A percentile compares a stretch with the other conserved stretches of the same genome.
Evolutionary conservation across 2,888 invertebrate species (phyloP).

Genomic region (Troides oblongomaculatus): DNA sequence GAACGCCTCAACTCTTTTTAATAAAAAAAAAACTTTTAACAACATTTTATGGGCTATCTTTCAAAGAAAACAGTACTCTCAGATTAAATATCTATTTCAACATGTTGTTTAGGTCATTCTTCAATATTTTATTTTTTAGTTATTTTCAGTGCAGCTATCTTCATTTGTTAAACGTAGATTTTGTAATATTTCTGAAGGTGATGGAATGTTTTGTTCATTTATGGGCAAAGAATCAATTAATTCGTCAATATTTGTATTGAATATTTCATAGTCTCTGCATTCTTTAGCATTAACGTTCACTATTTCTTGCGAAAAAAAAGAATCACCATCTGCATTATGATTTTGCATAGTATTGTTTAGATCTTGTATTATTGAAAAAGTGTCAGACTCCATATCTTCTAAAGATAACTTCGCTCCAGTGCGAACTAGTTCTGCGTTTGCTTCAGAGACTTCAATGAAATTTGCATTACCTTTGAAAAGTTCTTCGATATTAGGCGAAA

Average conservation of each 20-base stretch:
- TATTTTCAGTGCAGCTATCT: conserved; percentile 39
- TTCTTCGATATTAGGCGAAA: conserved; percentile 23
- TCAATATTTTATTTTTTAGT: conserved; percentile 2
- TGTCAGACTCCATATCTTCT: conserved; percentile 73
- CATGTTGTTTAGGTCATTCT: not conserved
- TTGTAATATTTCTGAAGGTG: conserved; percentile 83
- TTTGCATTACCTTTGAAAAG: conserved; percentile 35
- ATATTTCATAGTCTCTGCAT: conserved; percentile 52
- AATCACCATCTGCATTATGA: conserved; percentile 12
- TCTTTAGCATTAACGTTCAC: conserved; percentile 28
- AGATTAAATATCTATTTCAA: no score
- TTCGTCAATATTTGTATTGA: conserved; percentile 38
- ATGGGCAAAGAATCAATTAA: conserved; percentile 26
- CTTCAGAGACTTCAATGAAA: conserved; percentile 60
- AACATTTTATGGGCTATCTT: not conserved
- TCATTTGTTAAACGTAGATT: conserved; percentile 81
- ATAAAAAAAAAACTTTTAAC: no score
- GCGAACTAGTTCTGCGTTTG: conserved; percentile 67
- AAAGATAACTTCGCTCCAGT: conserved; percentile 70
- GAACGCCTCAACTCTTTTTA: no score
- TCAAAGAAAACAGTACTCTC: not conserved
- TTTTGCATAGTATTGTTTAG: conserved; percentile 41
- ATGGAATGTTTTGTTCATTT: conserved; percentile 41
- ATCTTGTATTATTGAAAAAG: conserved; percentile 61
- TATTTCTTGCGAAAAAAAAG: conserved; percentile 14